Base-by-base conservation (phyloP, 2,797 vertebrate genomes). In the Sebastiscus albofasciatus region DNA sequence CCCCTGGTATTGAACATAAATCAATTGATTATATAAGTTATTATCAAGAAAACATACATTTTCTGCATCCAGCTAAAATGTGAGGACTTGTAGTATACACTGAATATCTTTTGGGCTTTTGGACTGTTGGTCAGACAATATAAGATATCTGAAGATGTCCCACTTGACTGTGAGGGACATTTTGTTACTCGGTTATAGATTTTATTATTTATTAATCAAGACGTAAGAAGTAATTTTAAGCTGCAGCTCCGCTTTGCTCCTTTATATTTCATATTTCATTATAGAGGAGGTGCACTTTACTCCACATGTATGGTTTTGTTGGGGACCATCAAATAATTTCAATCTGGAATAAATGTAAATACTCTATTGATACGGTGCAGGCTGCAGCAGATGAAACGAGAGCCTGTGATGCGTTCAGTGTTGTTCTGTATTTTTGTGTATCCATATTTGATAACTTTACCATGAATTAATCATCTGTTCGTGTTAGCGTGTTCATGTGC, bases 391-490 rank as follows among this genome's bases (percentile, higher is more conserved):
- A 12, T 0, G 7, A 29, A 14, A 16, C 0, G 7, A 18, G 4
- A 14, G 69, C 66, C 58, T 0, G 56, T 18, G 70, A 55, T 26
- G 55, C 8, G 2, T 62, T 61, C 70, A 29, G n/a, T 9, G 0
- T 27, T 29, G 46, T 18, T 60, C 66, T 0, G 24, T 31, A 49
- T 24, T 39, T 82, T 24, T 65, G 10, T 61, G 26, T 18, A 87
- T 91, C 18, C 34, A 91, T 92, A 82, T 92, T 88, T 92, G 52
- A 93, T 87, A 77, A 58, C 67, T 42, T 80, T 0, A 4, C 26
- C 67, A 85, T 70, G 22, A 91, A 89, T 88, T 74, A 87, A 68
- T 77, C 56, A 89, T 81, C 12, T 3, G 31, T 8, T 39, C 62
- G 11, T 71, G 80, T 86, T 65, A 74, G 82, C 1, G 27, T 71